Evolutionary conservation across 2,888 invertebrate species (phyloP), one percentile per base, ranked within the genome.

Genomic region (Synanthedon formicaeformis): DNA sequence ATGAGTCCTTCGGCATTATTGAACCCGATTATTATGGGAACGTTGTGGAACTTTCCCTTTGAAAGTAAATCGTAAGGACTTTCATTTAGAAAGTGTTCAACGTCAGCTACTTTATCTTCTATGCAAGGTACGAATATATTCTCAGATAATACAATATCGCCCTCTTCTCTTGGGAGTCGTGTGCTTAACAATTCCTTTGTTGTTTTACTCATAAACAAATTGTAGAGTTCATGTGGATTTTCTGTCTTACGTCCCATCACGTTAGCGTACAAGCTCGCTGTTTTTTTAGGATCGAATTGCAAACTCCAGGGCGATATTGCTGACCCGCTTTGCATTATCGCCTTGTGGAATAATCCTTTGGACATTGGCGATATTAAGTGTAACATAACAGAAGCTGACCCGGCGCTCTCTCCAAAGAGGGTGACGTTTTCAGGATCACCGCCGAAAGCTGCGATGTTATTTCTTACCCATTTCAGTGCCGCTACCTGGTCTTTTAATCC

Each of bases 371-470:
- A 85, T 2, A 84, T 13, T 13, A 84, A 48, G 53, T 85, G 86
- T 48, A 76, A 83, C 27, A 75, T 56, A 0, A 84, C 82, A 0
- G 86, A 73, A 0, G 83, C 75, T 0, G 84, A 69, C 0, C 87
- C 87, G n/a, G 87, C 87, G 50, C 85, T 86, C 62, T 83, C 85
- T 5, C 87, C 86, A 54, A 86, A 86, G 51, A 86, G 65, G 0
- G 84, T 84, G 0, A 86, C 64, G 56, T 78, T 74, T 23, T 81
- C 68, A 0, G 83, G 81, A 60, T 87, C 77, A 4, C 86, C 87
- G 52, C 81, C 82, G 52, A 87, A 86, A 0, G 57, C 68, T 59
- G 57, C 63, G 1, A 86, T 84, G 57, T 86, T 85, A 18, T 57
- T 64, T 40, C 72, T 67, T 0, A 86, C 66, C 87, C 87, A 87